These are phyloP conservation scores for Chiloscyllium plagiosum DNA, from an alignment of 2,113 vertebrate species.

Conservation along the genomic window DNA sequence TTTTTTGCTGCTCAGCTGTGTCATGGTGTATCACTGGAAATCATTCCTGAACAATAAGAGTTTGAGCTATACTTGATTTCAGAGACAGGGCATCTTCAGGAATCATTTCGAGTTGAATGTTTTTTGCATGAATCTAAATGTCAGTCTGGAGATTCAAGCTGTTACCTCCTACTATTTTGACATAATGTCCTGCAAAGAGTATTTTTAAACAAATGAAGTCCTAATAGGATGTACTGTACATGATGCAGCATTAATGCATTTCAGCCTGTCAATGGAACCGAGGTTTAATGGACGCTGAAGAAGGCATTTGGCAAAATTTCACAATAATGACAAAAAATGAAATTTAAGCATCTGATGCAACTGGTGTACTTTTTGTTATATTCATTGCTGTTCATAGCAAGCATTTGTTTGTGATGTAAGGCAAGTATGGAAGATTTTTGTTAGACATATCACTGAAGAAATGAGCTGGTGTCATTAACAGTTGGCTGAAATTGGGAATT, in stretches of 20 bases:
- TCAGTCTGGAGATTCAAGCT: slow-evolving; percentile 57
- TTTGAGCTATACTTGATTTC: slow-evolving; percentile 50
- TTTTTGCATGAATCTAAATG: slow-evolving; percentile 66
- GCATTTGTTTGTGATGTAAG: slow-evolving; percentile 53
- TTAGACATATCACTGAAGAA: slow-evolving; percentile 56
- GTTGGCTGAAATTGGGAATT: slow-evolving; percentile 47
- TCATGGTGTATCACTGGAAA: slow-evolving; percentile 64
- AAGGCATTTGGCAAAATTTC: slow-evolving; percentile 39
- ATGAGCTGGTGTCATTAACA: slow-evolving; percentile 51
- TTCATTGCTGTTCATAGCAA: slow-evolving; percentile 40
- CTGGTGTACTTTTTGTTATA: slow-evolving; percentile 33
- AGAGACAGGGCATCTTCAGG: slow-evolving; percentile 57
- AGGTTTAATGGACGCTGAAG: slow-evolving; percentile 47
- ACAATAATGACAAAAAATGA: slow-evolving; percentile 32
- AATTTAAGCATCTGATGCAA: slow-evolving; percentile 29
- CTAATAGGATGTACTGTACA: slow-evolving; percentile 50
- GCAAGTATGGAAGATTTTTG: slow-evolving; percentile 50
- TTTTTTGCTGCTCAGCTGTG: slow-evolving; percentile 57
- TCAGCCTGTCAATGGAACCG: slow-evolving; percentile 30
- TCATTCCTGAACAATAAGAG: slow-evolving; percentile 62
- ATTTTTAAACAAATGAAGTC: slow-evolving; percentile 48
- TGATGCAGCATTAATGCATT: slow-evolving; percentile 36
- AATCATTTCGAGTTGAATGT: slow-evolving; percentile 52
- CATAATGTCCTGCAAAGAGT: slow-evolving; percentile 55
- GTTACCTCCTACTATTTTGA: slow-evolving; percentile 58